Base-by-base conservation (phyloP, 2,888 invertebrate species). In the Ceratothoa steindachneri region DNA sequence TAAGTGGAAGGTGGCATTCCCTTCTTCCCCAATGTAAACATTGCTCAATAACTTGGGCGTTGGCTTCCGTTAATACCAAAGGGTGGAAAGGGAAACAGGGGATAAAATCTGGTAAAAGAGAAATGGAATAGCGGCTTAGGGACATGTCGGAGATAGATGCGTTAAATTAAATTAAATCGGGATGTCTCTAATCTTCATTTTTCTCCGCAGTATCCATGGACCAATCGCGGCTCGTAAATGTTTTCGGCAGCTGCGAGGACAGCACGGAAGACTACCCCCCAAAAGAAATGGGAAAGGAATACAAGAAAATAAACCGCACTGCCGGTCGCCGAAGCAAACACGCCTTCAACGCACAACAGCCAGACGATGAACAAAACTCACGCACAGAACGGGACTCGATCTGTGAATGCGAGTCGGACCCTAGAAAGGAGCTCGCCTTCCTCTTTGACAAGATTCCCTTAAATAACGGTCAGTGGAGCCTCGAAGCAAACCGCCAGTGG, bases 151-250 rank as follows among this genome's bases (percentile, higher is more conserved):
- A n/a, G n/a, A n/a, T n/a, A n/a, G n/a, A n/a, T n/a, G n/a, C n/a
- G n/a, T n/a, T n/a, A n/a, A n/a, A n/a, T n/a, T n/a, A n/a, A n/a
- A n/a, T n/a, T n/a, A n/a, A n/a, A n/a, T n/a, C n/a, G n/a, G n/a
- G n/a, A n/a, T n/a, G n/a, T n/a, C n/a, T n/a, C n/a, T n/a, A n/a
- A n/a, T n/a, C n/a, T n/a, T n/a, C n/a, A n/a, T 41, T 41, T 66
- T 66, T 4, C 51, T 68, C 22, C 4, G 1, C 69, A 77, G 77
- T 78, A 12, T 78, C 77, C 1, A 75, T 78, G 77, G 71, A 75
- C 69, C 71, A 73, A 27, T 75, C 75, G 27, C 30, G 55, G 27
- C 64, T 78, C 29, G 67, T 72, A 53, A 51, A 67, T 52, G 71
- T 71, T 31, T 71, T 71, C 15, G 70, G 66, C 1, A 64, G 55